A percentile compares a stretch with the other conserved stretches of the same genome.
phyloP scores from a whole-genome alignment of 2,888 invertebrate genomes.

The Allophyes oxyacanthae region DNA sequence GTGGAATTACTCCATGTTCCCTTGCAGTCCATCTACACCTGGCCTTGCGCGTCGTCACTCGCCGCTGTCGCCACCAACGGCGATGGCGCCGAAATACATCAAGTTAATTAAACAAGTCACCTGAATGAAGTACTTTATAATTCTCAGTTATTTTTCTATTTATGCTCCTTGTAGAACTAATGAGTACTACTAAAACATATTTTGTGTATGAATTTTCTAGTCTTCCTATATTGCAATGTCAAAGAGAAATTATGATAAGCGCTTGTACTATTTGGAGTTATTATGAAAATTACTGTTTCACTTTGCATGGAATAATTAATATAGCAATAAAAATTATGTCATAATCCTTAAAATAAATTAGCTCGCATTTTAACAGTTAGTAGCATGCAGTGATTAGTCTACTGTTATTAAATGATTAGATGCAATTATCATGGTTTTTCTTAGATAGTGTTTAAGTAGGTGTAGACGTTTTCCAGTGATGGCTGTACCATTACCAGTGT shows the following conservation, averaged over 20 bases:
- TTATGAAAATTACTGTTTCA: slow-evolving; percentile 9
- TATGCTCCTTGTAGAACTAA: slow-evolving; percentile 49
- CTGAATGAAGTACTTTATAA: slow-evolving; percentile 39
- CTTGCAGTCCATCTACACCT: slow-evolving; percentile 94
- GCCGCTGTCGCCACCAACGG: slow-evolving; percentile 72
- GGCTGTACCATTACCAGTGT: slow-evolving; percentile 47
- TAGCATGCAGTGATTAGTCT: slow-evolving; percentile 17
- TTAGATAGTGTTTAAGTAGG: slow-evolving; percentile 53
- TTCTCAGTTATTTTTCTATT: slow-evolving; percentile 51
- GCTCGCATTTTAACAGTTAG: slow-evolving; percentile 13
- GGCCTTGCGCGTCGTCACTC: slow-evolving; percentile 75
- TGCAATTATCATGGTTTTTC: slow-evolving; percentile 52
- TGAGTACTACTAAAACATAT: slow-evolving; percentile 46
- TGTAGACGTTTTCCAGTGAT: slow-evolving; percentile 53
- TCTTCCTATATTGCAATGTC: slow-evolving; percentile 58
- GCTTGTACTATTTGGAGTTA: slow-evolving; percentile 32
- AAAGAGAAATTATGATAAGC: slow-evolving; percentile 56
- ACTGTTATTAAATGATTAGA: slow-evolving; percentile 7
- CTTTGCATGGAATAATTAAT: slow-evolving; percentile 19
- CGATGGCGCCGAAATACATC: slow-evolving; percentile 69
- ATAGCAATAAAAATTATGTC: slow-evolving; percentile 9
- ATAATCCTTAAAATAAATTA: slow-evolving; percentile 14
- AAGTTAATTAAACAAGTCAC: slow-evolving; percentile 59
- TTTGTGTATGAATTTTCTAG: slow-evolving; percentile 55
- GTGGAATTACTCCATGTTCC: slow-evolving; percentile 96